Percentiles rank a stretch among this genome's conserved stretches.
phyloP scores from a whole-genome alignment of 30 jellyfish, hydroid and myxozoan genomes.

The Aurelia sp. region DNA sequence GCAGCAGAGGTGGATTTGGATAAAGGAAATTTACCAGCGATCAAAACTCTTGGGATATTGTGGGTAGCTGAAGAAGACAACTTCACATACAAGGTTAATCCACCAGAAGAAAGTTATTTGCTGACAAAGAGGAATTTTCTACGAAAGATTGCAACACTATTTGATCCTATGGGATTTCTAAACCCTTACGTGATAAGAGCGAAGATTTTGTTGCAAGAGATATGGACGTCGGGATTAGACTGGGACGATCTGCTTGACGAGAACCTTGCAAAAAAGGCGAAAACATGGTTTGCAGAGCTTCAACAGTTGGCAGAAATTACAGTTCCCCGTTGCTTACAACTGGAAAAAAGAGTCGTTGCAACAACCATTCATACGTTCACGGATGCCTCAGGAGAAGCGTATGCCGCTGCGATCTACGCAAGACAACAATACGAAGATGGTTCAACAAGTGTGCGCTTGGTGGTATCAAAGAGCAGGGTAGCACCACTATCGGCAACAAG shows the following conservation, averaged over 20 bases:
- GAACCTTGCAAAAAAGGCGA: constrained; percentile 12
- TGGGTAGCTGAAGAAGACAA: background rate
- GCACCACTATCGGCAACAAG: too few relatives aligned
- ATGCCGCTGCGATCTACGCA: constrained; percentile 28
- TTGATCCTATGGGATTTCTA: constrained; percentile 54
- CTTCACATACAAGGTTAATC: background rate
- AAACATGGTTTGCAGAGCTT: constrained; percentile 25
- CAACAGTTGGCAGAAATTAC: background rate
- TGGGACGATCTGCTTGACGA: constrained; percentile 25
- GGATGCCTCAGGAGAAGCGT: constrained; percentile 43
- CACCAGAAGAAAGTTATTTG: background rate
- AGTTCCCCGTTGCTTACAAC: constrained; percentile 28
- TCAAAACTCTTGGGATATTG: constrained; percentile 13
- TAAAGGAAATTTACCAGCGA: constrained; percentile 1
- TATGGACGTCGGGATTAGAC: constrained; percentile 17
- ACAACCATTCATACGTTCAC: constrained; percentile 8
- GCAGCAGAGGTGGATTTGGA: constrained; percentile 23
- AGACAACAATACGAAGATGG: constrained; percentile 32
- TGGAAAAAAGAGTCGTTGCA: background rate
- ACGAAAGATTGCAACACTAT: constrained; percentile 21
- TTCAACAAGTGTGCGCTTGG: too few relatives aligned
- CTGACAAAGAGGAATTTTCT: constrained; percentile 32
- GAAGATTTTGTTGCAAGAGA: constrained; percentile 16
- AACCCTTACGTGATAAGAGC: constrained; percentile 23
- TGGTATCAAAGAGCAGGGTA: too few relatives aligned